A percentile compares a stretch with the other conserved stretches of the same genome.
These are phyloP conservation scores for Neuroterus valhalla DNA, from an alignment of 1,140 invertebrate species.

Conservation along the genomic window DNA sequence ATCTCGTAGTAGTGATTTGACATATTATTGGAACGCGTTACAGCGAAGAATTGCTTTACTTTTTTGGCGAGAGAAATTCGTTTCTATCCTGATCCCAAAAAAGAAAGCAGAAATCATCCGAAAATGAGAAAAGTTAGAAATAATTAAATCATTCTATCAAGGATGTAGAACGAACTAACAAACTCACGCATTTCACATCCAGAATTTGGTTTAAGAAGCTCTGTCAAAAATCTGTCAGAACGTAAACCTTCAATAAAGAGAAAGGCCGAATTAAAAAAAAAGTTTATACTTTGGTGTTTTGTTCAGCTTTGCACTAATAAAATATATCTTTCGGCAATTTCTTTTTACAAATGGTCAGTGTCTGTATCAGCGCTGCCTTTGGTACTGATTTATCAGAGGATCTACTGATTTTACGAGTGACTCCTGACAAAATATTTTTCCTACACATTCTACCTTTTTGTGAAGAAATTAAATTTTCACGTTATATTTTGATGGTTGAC, in stretches of 20 bases:
- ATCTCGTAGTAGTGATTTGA: conserved; percentile 49
- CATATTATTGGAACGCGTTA: conserved; percentile 44
- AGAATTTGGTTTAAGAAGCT: neutral
- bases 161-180: no score
- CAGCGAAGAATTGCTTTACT: conserved; percentile 32
- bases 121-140: conserved; percentile 28
- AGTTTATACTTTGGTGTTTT: conserved; percentile 9
- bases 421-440: no score
- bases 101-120: conserved; percentile 33
- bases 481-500: no score
- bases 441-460: no score
- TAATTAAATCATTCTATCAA: conserved; percentile 20
- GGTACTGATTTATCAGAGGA: no score
- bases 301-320: neutral
- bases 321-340: neutral
- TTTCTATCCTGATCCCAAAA: conserved; percentile 28
- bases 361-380: neutral
- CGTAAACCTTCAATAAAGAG: neutral
- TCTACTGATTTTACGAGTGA: no score
- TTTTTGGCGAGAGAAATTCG: conserved; percentile 30
- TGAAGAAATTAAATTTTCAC: no score
- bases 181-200: neutral
- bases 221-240: neutral
- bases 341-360: conserved; percentile 11
- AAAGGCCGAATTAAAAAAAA: conserved; percentile 3